Conservation (phyloP, 2,888 invertebrate genomes). For the Baccha elongata region DNA sequence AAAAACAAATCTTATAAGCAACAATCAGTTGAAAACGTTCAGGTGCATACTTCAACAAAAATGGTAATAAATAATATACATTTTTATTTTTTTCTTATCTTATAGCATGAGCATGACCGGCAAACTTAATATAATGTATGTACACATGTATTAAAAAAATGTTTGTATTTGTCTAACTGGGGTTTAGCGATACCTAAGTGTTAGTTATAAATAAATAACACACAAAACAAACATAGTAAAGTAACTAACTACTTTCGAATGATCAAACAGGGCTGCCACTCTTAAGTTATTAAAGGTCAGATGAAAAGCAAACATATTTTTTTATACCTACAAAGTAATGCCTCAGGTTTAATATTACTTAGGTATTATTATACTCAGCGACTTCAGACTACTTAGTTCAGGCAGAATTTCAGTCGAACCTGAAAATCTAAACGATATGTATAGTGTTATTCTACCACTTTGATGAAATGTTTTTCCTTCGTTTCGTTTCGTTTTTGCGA, state of each 20-base stretch:
- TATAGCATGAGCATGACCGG: conserved; percentile 54
- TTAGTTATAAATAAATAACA: conserved; percentile 54
- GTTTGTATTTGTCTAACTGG: conserved; percentile 39
- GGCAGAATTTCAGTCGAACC: too few relatives aligned
- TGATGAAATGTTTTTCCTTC: too few relatives aligned
- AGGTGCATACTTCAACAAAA: conserved; percentile 40
- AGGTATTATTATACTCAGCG: too few relatives aligned
- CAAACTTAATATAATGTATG: conserved; percentile 52
- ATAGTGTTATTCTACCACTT: too few relatives aligned
- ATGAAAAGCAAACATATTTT: too few relatives aligned
- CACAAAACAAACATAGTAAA: background rate
- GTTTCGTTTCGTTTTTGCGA: too few relatives aligned
- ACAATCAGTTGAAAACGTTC: conserved; percentile 47
- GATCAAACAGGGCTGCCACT: conserved; percentile 15
- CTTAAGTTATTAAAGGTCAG: too few relatives aligned
- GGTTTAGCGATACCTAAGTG: conserved; percentile 30
- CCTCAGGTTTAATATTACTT: too few relatives aligned
- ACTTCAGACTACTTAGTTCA: too few relatives aligned
- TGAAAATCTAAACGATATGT: too few relatives aligned
- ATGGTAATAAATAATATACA: conserved; percentile 32
- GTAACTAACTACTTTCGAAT: conserved; percentile 22
- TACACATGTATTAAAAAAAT: conserved; percentile 2
- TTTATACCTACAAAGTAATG: too few relatives aligned
- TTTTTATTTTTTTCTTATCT: conserved; percentile 20
- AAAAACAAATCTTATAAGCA: conserved; percentile 15